Conservation (phyloP, 1,140 invertebrate genomes). For the Drosophila ohnishii region DNA sequence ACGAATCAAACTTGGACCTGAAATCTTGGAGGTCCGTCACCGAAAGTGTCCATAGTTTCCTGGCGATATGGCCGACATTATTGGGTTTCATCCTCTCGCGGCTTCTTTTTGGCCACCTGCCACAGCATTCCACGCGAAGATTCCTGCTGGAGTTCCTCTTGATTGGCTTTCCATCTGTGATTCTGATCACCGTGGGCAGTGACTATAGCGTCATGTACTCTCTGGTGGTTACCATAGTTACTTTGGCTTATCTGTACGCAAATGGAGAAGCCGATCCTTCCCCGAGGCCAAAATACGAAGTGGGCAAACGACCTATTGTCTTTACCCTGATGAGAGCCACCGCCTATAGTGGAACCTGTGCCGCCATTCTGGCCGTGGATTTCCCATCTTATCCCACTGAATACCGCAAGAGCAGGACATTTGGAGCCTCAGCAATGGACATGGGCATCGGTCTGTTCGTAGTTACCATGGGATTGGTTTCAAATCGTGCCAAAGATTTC, state of each 20-base stretch:
- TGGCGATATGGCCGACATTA: constrained; percentile 33
- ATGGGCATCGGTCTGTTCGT: constrained; percentile 95
- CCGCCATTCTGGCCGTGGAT: constrained; percentile 96
- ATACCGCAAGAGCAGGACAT: constrained; percentile 93
- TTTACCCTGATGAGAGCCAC: constrained; percentile 85
- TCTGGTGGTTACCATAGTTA: background rate
- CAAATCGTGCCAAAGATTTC: constrained; percentile 67
- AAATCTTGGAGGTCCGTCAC: constrained; percentile 27
- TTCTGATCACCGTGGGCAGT: constrained; percentile 38
- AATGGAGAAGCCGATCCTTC: no score
- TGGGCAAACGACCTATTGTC: constrained; percentile 54
- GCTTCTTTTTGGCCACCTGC: constrained; percentile 36
- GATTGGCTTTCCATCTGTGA: constrained; percentile 50
- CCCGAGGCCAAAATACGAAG: background rate
- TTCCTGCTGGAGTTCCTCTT: constrained; percentile 66
- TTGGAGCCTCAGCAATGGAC: constrained; percentile 97
- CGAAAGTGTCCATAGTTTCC: constrained; percentile 35
- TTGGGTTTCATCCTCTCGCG: constrained; percentile 50
- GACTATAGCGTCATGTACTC: constrained; percentile 22
- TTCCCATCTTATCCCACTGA: constrained; percentile 92
- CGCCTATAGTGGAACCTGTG: constrained; percentile 89
- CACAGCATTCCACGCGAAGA: constrained; percentile 22
- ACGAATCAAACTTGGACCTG: constrained; percentile 3
- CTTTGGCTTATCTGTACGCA: constrained; percentile 17
- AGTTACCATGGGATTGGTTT: constrained; percentile 92